Conservation (phyloP, 2,113 vertebrate species). For the Siphamia tubifer region DNA sequence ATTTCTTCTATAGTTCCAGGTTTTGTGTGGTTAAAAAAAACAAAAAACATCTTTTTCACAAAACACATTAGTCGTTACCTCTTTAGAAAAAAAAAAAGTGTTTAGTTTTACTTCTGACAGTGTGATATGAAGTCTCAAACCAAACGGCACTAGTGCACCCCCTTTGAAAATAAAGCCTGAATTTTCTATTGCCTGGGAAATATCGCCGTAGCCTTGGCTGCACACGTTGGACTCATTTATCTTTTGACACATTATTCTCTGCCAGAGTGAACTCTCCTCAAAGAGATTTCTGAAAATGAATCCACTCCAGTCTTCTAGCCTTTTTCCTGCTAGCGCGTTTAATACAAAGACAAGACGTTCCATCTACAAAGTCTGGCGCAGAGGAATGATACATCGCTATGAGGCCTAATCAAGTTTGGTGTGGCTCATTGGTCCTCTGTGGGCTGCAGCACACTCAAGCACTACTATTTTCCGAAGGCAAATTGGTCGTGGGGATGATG, state of each 20-base stretch:
- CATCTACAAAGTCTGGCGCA: constrained; percentile 56
- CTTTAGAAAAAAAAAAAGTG: not conserved
- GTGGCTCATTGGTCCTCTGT: constrained; percentile 72
- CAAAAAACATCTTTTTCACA: not conserved
- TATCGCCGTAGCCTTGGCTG: not conserved
- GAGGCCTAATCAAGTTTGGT: constrained; percentile 72
- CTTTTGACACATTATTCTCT: constrained; percentile 1
- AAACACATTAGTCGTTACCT: not conserved
- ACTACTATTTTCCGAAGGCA: constrained; percentile 72
- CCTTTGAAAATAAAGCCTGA: constrained; percentile 22
- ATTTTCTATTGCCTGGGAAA: not conserved
- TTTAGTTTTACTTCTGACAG: not conserved
- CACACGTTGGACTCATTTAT: constrained; percentile 25
- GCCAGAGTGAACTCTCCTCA: constrained; percentile 20
- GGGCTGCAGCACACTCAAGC: constrained; percentile 54
- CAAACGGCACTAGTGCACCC: not conserved
- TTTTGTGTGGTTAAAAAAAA: no score
- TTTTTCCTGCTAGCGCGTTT: constrained; percentile 13
- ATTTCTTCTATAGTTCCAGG: no score
- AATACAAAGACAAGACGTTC: constrained; percentile 42
- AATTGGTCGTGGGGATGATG: constrained; percentile 75
- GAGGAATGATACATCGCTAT: constrained; percentile 59
- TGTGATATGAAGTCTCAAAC: not conserved
- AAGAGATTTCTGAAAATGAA: constrained; percentile 39
- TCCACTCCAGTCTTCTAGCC: constrained; percentile 16